Conservation (phyloP, 2,797 vertebrate species). For the Glyptemys insculpta region DNA sequence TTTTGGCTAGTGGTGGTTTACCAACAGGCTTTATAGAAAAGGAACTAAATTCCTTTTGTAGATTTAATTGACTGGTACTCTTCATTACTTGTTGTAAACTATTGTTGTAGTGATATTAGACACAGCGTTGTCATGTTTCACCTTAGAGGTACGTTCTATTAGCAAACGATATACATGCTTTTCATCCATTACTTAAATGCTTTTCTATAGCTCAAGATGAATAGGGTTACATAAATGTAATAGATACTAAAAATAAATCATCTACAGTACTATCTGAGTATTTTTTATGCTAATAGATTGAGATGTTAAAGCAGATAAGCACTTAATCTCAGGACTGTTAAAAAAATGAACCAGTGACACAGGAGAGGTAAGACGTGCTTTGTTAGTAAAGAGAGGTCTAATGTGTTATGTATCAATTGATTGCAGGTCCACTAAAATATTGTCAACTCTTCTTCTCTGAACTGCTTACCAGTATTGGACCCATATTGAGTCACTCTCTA, state of each 20-base stretch:
- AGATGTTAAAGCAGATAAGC: background rate
- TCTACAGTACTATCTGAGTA: background rate
- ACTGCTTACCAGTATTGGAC: background rate
- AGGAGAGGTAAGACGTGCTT: background rate
- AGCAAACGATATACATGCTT: background rate
- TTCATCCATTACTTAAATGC: background rate
- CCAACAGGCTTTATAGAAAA: background rate
- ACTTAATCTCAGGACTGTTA: background rate
- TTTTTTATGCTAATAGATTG: background rate
- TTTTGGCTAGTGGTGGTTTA: background rate
- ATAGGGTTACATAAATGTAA: background rate
- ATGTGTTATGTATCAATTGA: background rate
- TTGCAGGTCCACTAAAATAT: constrained; percentile 16
- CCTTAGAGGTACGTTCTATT: background rate
- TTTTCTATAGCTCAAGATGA: background rate
- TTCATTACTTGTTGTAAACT: background rate
- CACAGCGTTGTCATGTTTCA: background rate
- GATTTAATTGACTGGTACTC: background rate
- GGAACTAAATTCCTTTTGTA: background rate
- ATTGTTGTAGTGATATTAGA: background rate
- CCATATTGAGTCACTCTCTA: constrained; percentile 33
- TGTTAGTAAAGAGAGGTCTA: background rate
- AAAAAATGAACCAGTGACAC: background rate
- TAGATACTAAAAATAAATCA: background rate
- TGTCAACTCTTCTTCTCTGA: constrained; percentile 31